A percentile compares a stretch with the other conserved stretches of the same genome.
Conservation (phyloP, 2,113 vertebrate species). For the Stigmatopora argus region DNA sequence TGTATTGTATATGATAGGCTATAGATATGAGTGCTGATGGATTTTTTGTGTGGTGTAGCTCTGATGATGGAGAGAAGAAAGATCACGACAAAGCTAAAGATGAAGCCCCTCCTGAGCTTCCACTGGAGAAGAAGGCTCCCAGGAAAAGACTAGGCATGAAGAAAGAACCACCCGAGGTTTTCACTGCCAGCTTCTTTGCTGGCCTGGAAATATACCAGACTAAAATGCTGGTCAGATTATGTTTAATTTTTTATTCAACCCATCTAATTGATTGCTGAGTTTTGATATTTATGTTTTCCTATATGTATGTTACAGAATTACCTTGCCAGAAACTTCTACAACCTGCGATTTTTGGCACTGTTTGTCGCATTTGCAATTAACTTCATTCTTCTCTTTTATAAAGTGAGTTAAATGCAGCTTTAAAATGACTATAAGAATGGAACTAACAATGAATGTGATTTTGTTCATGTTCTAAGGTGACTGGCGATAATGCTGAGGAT, state of each 20-base stretch:
- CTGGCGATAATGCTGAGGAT: conserved; percentile 85
- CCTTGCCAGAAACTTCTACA: conserved; percentile 98
- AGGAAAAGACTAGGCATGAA: conserved; percentile 79
- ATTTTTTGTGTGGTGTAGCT: conserved; percentile 58
- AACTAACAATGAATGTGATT: not conserved
- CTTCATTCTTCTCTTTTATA: conserved; percentile 98
- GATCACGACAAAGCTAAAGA: conserved; percentile 80
- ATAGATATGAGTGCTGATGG: not conserved
- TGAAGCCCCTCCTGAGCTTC: conserved; percentile 63
- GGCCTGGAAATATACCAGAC: conserved; percentile 92
- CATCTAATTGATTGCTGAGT: not conserved
- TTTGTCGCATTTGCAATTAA: conserved; percentile 98
- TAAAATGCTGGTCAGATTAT: conserved; percentile 81
- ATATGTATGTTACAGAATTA: conserved; percentile 77
- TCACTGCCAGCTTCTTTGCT: conserved; percentile 91
- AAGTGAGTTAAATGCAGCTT: conserved; percentile 72
- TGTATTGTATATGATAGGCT: too few relatives aligned
- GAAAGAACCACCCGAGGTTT: conserved; percentile 80
- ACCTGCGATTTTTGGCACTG: conserved; percentile 90
- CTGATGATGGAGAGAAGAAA: conserved; percentile 89
- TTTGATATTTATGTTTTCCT: not conserved
- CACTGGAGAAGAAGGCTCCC: conserved; percentile 69
- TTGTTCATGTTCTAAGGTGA: conserved; percentile 74
- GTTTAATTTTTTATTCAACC: not conserved
- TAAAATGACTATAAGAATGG: not conserved